Percentiles rank a stretch among this genome's conserved stretches.
Conservation (phyloP, 2,113 vertebrate species). For the Campylomormyrus tamandua region DNA sequence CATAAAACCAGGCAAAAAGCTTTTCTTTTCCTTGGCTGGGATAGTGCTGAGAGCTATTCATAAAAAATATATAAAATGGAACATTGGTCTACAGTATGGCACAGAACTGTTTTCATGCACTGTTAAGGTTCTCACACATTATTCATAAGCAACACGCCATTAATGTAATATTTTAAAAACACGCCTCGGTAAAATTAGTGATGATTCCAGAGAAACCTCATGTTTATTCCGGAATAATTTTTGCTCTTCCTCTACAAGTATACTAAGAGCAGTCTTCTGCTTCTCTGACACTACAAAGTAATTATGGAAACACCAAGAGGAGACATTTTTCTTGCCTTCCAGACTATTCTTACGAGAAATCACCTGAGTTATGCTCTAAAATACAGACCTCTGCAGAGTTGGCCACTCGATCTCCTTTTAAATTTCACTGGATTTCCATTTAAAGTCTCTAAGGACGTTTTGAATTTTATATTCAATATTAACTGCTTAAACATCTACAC, state of each 20-base stretch:
- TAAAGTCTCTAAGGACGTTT: neutral
- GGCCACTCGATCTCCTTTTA: neutral
- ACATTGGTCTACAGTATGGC: constrained; percentile 14
- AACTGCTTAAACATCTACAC: neutral
- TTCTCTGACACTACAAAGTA: neutral
- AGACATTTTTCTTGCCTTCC: neutral
- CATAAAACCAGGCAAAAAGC: constrained; percentile 17
- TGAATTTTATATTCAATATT: neutral
- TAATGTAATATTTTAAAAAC: constrained; percentile 10
- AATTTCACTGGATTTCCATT: neutral
- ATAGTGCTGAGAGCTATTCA: constrained; percentile 24
- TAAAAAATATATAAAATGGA: constrained; percentile 27
- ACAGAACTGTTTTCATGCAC: constrained; percentile 3
- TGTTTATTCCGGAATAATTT: neutral
- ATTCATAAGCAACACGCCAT: constrained; percentile 3
- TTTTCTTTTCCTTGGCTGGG: constrained; percentile 33
- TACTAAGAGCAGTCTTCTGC: neutral
- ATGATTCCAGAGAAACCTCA: neutral
- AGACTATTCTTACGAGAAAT: neutral
- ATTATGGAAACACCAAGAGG: neutral
- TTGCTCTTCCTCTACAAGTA: neutral
- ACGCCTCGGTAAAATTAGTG: neutral
- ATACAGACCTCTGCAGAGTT: neutral
- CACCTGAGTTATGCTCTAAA: neutral
- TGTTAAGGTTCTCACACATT: neutral